Evolutionary conservation across 2,113 vertebrate genomes (phyloP).

Genomic region (Eulemur rufifrons): DNA sequence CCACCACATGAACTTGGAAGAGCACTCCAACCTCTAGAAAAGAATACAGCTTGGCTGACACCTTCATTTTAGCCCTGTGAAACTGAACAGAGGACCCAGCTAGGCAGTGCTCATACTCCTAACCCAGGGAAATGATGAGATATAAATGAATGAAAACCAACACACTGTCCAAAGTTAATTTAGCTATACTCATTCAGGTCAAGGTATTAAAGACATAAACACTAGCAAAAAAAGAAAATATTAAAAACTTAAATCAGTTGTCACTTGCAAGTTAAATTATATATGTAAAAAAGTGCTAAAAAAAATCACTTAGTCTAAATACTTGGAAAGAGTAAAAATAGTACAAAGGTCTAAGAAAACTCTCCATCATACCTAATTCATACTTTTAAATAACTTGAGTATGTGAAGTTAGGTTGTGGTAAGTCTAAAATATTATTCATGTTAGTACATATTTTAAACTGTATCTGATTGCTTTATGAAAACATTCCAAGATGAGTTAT

Average conservation of each 20-base stretch:
- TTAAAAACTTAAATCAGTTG: neutral
- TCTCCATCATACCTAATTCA: neutral
- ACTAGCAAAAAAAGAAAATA: neutral
- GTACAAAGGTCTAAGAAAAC: neutral
- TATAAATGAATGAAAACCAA: neutral
- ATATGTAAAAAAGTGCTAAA: neutral
- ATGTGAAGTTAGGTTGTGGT: neutral
- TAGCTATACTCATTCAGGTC: neutral
- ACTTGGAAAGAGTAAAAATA: neutral
- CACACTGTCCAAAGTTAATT: neutral
- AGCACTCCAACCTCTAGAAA: neutral
- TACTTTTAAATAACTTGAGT: neutral
- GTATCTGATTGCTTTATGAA: neutral
- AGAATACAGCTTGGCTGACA: neutral
- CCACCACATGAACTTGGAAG: neutral
- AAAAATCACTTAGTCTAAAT: neutral
- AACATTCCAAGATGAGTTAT: neutral
- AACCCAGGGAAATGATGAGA: neutral
- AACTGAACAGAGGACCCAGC: neutral
- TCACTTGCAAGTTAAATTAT: slow-evolving; percentile 20
- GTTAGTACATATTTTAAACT: neutral
- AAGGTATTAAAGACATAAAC: neutral
- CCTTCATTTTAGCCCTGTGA: neutral
- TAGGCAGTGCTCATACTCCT: neutral
- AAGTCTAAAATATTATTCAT: slow-evolving; percentile 28